These are phyloP conservation scores for Allygus modestus DNA, from an alignment of 2,888 invertebrate genomes.

Conservation along the genomic window DNA sequence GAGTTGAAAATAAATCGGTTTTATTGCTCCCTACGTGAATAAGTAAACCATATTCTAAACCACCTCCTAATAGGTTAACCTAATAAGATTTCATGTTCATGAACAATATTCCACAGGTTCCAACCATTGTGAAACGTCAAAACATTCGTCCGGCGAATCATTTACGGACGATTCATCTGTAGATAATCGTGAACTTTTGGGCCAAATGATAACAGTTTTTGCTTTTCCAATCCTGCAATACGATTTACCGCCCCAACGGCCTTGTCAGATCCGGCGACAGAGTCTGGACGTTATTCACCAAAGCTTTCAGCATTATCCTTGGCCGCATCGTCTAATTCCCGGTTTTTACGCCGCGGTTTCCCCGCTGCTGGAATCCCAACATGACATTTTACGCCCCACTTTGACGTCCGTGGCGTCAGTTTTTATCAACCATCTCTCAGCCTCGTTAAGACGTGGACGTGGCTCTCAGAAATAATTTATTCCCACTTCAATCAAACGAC, in stretches of 20 bases:
- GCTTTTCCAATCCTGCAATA: not conserved
- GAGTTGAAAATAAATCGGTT: too few relatives aligned
- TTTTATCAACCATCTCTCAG: slow-evolving; percentile 46
- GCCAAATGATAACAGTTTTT: not conserved
- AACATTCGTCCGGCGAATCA: too few relatives aligned
- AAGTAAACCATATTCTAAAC: too few relatives aligned
- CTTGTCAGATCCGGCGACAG: not conserved
- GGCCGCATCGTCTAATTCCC: slow-evolving; percentile 41
- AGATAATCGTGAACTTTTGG: too few relatives aligned
- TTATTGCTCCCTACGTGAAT: too few relatives aligned
- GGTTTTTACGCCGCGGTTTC: slow-evolving; percentile 34
- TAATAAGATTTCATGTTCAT: too few relatives aligned
- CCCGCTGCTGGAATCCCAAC: slow-evolving; percentile 39
- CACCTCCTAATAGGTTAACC: too few relatives aligned
- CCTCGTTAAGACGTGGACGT: slow-evolving; percentile 38
- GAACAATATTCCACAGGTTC: too few relatives aligned
- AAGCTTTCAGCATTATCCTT: slow-evolving; percentile 35
- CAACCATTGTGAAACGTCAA: too few relatives aligned
- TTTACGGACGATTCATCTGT: too few relatives aligned
- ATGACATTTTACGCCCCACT: slow-evolving; percentile 48
- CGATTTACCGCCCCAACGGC: not conserved
- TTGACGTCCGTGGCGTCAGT: slow-evolving; percentile 31
- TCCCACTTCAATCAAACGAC: slow-evolving; percentile 51
- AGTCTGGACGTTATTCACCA: slow-evolving; percentile 21
- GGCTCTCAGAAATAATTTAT: slow-evolving; percentile 51